Base-by-base conservation (phyloP, 1,140 invertebrate genomes). In the Centruroides sculpturatus region DNA sequence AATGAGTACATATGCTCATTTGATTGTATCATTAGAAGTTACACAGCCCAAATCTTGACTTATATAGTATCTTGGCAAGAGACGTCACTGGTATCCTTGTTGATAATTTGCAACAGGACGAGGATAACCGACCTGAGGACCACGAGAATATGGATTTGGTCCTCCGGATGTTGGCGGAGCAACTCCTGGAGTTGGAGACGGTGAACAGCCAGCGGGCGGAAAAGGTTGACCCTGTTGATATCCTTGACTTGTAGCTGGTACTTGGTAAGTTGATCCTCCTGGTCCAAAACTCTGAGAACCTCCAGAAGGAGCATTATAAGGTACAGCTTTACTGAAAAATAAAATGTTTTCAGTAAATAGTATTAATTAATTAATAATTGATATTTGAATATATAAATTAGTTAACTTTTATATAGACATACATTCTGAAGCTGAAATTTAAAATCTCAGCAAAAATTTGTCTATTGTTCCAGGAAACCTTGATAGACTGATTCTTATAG, bases 91-190 rank as follows among this genome's bases (percentile, higher is more conserved):
- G 57, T 62, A 62, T 50, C 61, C 61, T 51, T 56, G 12, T 52
- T 59, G 61, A 35, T 62, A 59, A 36, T 54, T 55, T 12, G 56
- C 52, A 35, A 56, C 36, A 46, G 61, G 61, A 56, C 61, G 61
- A 47, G 61, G 34, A 46, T 62, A 62, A 6, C 56, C 46, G 35
- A 47, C 12, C n/a, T 56, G 35, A 35, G 61, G 57, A 4, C 61
- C 61, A 10, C 61, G 41, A 34, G 61, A 62, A 51, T 62, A 62
- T 3, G 61, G 61, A 56, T 62, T 62, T 35, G 56, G 50, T 23
- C 51, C 58, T 47, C 46, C 47, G 35, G 41, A 47, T 8, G 47
- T 49, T 34, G 48, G 57, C 12, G 61, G 57, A 5, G 49, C 53
- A 8, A 57, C 52, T 34, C 50, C 60, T 35, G 47, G 5, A 5